Conservation (phyloP, 2,797 vertebrate species). For the Acanthiza pusilla region DNA sequence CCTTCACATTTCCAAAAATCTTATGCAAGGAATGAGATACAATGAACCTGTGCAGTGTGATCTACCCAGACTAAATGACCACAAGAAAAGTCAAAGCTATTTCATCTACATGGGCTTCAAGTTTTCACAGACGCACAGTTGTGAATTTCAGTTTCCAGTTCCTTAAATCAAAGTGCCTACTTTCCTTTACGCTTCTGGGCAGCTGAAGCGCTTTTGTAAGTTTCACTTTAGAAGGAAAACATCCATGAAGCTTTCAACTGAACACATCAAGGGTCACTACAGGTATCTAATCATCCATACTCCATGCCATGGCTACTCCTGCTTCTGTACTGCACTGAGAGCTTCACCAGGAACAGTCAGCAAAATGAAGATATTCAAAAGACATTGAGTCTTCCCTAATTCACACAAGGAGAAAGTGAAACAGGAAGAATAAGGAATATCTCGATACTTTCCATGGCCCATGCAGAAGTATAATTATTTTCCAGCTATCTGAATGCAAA, state of each 20-base stretch:
- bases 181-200: neutral
- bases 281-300: neutral
- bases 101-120: neutral
- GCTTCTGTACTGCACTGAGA: neutral
- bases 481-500: neutral
- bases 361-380: neutral
- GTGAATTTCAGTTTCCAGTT: neutral
- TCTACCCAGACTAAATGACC: neutral
- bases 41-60: neutral
- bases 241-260: neutral
- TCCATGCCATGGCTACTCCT: neutral
- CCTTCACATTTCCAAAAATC: neutral
- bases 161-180: neutral
- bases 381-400: neutral
- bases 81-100: neutral
- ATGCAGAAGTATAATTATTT: neutral
- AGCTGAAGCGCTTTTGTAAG: neutral
- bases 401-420: neutral
- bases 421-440: neutral
- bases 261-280: neutral
- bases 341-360: neutral
- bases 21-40: neutral
- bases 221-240: neutral
- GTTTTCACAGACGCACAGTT: accelerated
- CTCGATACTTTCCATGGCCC: neutral